phyloP scores from a whole-genome alignment of 2,797 vertebrate species.

The Propithecus deckenii region DNA sequence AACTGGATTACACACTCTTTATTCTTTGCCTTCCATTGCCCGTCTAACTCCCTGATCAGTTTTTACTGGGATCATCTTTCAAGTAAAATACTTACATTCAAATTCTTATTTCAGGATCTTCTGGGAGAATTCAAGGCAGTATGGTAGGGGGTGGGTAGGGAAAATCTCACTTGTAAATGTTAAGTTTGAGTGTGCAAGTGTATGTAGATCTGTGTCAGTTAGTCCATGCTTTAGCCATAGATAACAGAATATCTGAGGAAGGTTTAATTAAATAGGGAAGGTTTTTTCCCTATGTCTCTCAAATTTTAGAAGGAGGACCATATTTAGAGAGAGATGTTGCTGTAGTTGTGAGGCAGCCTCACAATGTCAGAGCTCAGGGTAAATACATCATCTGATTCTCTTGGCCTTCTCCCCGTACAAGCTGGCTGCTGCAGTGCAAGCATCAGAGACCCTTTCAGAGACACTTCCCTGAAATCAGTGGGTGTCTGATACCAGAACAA shows the following conservation, averaged over 20 bases:
- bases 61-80: background rate
- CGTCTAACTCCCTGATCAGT: background rate
- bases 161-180: background rate
- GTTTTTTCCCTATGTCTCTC: too few species aligned
- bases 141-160: too few species aligned
- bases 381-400: background rate
- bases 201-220: background rate
- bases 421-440: background rate
- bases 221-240: background rate
- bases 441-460: background rate
- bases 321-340: background rate
- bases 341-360: background rate
- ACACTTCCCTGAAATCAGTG: background rate
- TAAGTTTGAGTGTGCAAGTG: background rate
- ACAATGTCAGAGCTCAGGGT: background rate
- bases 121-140: background rate
- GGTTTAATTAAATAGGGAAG: background rate
- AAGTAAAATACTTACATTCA: background rate
- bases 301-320: background rate
- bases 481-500: background rate
- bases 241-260: background rate
- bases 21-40: background rate
- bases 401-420: background rate
- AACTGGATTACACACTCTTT: background rate
- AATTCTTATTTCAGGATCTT: background rate